Percentiles rank a stretch among this genome's conserved stretches.
phyloP scores from a whole-genome alignment of 1,140 invertebrate genomes.

The Rhagoletis pomonella region DNA sequence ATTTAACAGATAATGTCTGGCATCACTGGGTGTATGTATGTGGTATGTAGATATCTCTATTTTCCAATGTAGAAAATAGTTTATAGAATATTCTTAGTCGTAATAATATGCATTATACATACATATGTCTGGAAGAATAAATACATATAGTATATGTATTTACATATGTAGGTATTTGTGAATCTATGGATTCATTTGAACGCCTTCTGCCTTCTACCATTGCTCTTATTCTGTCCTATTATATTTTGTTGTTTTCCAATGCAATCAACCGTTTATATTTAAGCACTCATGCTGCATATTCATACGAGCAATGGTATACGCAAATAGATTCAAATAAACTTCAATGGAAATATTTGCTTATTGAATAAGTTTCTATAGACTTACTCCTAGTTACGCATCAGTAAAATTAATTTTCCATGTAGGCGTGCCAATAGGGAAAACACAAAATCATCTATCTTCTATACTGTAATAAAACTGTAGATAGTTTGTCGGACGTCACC shows the following conservation, averaged over 20 bases:
- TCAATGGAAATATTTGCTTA: slow-evolving; percentile 35
- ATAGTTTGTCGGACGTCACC: too few relatives aligned
- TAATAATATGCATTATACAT: background rate
- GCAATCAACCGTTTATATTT: background rate
- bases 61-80: background rate
- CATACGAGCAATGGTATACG: background rate
- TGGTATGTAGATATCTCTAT: slow-evolving; percentile 5
- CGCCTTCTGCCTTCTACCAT: too few relatives aligned
- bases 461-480: too few relatives aligned
- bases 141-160: too few relatives aligned
- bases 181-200: background rate
- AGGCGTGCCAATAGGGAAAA: too few relatives aligned
- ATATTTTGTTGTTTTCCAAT: background rate
- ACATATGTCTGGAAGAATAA: background rate
- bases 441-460: too few relatives aligned
- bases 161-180: too few relatives aligned
- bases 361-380: background rate
- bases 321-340: slow-evolving; percentile 22
- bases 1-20: too few relatives aligned
- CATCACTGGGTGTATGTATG: background rate
- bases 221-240: background rate
- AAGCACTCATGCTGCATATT: slow-evolving; percentile 18
- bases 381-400: background rate
- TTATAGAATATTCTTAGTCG: background rate
- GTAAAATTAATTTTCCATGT: background rate